Evolutionary conservation across 2,113 vertebrate species (phyloP), one percentile per base, ranked within the genome.

Genomic region (Fukomys damarensis): DNA sequence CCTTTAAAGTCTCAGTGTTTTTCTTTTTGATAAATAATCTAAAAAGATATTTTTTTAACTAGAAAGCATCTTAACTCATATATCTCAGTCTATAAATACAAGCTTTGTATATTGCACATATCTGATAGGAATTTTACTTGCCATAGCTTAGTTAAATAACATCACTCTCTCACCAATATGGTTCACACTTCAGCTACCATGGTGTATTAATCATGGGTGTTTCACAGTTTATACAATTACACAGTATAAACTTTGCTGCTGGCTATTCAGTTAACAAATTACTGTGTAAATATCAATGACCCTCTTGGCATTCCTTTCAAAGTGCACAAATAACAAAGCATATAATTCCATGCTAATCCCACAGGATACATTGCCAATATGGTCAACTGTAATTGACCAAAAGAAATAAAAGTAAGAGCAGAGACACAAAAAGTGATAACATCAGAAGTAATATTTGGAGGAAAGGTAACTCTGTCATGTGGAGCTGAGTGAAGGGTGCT

Each of bases 291-390:
- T 82, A 87, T 79, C 82, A 82, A 5, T 94, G 32, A 38, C n/a
- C 56, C 76, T 32, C 20, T 59, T 95, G 82, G 30, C 19, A 83
- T 49, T 92, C 77, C 8, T 91, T 94, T 93, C 58, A 79, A 89
- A 91, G 56, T 59, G 9, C 68, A n/a, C 58, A 93, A 63, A 85
- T 3, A 52, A 8, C 14, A 87, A 81, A 90, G 9, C 16, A 66
- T 77, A n/a, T n/a, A 86, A 13, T 70, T 76, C 56, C 19, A 24
- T 49, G 72, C 92, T 83, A 83, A 86, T 72, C 32, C 30, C 46
- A 81, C 0, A 1, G 11, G 13, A 41, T 28, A 79, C 38, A 74
- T 94, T 63, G n/a, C 3, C 74, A 52, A 95, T 87, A 41, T 38
- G 4, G 28, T 77, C 49, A 54, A 91, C 43, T 56, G 5, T 59